Evolutionary conservation across 2,888 invertebrate genomes (phyloP).

Genomic region (Agrotis segetum): DNA sequence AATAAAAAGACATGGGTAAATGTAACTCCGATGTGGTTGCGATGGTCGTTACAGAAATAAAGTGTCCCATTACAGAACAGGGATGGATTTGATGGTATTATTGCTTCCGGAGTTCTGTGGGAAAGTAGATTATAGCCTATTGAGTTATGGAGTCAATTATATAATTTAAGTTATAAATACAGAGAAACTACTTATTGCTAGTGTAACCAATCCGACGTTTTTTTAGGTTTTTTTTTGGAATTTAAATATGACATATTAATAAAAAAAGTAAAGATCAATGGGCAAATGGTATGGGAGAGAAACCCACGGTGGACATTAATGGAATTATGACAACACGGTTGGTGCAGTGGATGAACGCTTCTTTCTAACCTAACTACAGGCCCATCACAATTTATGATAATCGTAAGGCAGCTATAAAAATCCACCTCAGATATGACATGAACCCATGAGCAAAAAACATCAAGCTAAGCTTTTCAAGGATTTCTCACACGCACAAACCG

Average conservation of each 20-base stretch:
- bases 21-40: slow-evolving; percentile 83
- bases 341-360: too few relatives aligned
- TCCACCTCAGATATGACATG: background rate
- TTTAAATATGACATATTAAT: too few relatives aligned
- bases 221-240: too few relatives aligned
- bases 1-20: slow-evolving; percentile 86
- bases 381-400: too few relatives aligned
- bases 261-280: too few relatives aligned
- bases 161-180: too few relatives aligned
- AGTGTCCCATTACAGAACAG: slow-evolving; percentile 88
- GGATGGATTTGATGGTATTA: slow-evolving; percentile 69
- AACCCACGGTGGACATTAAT: too few relatives aligned
- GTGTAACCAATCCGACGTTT: too few relatives aligned
- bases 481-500: slow-evolving; percentile 75
- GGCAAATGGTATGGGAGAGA: too few relatives aligned
- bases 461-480: slow-evolving; percentile 62
- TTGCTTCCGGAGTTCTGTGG: background rate
- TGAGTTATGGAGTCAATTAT: background rate
- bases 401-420: background rate
- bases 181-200: too few relatives aligned
- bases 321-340: too few relatives aligned
- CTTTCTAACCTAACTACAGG: too few relatives aligned
- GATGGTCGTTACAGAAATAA: slow-evolving; percentile 83
- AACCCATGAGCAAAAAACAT: slow-evolving; percentile 2
- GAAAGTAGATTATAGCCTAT: background rate